Conservation (phyloP, 1,140 invertebrate species). For the Aphelenchoides avenae region DNA sequence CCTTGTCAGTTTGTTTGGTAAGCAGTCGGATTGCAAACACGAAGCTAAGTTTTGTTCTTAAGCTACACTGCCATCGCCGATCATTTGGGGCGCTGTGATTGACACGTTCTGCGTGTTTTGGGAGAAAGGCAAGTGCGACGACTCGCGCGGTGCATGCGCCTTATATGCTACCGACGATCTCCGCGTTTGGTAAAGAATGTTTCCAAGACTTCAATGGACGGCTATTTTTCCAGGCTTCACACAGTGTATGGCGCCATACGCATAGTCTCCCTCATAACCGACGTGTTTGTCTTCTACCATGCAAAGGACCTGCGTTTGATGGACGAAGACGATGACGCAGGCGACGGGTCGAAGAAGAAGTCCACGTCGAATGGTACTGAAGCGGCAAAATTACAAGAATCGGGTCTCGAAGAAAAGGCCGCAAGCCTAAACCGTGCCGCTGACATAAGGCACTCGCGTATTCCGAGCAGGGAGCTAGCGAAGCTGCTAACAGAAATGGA, state of each 20-base stretch:
- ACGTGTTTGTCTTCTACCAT: conserved; percentile 44
- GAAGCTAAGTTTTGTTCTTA: conserved; percentile 17
- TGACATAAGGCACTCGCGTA: too few species aligned
- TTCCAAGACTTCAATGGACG: background rate
- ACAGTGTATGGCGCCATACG: conserved; percentile 40
- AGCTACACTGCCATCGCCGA: conserved; percentile 59
- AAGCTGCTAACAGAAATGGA: too few species aligned
- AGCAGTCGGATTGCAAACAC: conserved; percentile 9
- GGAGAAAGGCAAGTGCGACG: conserved; percentile 52
- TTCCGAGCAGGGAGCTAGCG: too few species aligned
- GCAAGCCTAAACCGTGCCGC: too few species aligned
- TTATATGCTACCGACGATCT: conserved; percentile 54
- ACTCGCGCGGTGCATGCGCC: conserved; percentile 57
- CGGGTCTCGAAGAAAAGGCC: too few species aligned
- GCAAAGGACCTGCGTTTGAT: conserved; percentile 44
- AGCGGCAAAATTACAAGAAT: too few species aligned
- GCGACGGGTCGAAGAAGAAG: too few species aligned
- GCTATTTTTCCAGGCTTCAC: conserved; percentile 32
- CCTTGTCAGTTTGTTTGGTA: conserved; percentile 51
- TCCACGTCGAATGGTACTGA: too few species aligned
- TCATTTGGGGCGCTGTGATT: conserved; percentile 60
- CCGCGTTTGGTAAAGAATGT: conserved; percentile 29
- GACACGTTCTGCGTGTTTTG: conserved; percentile 60
- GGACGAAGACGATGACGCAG: conserved; percentile 13
- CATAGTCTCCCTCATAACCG: conserved; percentile 40